phyloP scores from a whole-genome alignment of 2,113 vertebrate genomes.

The Tetraodon nigroviridis region DNA sequence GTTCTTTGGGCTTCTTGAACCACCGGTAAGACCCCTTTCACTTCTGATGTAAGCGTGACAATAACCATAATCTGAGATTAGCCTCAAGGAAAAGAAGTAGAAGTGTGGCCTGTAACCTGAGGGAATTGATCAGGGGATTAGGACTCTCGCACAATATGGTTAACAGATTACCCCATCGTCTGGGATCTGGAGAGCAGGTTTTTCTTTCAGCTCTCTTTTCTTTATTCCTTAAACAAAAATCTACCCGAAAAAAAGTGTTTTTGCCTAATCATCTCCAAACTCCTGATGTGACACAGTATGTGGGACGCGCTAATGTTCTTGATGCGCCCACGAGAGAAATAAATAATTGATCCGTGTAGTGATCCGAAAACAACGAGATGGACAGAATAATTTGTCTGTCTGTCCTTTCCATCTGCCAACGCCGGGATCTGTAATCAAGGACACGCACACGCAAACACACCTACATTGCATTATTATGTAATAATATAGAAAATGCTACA shows the following conservation, averaged over 20 bases:
- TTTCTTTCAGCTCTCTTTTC: slow-evolving; percentile 2
- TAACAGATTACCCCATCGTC: slow-evolving; percentile 24
- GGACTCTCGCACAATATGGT: slow-evolving; percentile 45
- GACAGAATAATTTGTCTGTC: slow-evolving; percentile 69
- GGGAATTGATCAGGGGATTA: slow-evolving; percentile 61
- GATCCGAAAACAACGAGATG: slow-evolving; percentile 52
- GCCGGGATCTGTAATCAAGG: slow-evolving; percentile 29
- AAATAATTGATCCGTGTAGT: slow-evolving; percentile 75
- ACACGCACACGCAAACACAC: neutral
- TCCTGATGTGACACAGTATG: slow-evolving; percentile 40
- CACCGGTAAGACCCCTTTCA: slow-evolving; percentile 36
- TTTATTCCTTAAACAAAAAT: neutral
- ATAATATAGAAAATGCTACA: too few species aligned
- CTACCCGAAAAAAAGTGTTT: neutral
- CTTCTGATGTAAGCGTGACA: slow-evolving; percentile 24
- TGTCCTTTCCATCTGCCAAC: slow-evolving; percentile 61
- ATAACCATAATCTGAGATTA: slow-evolving; percentile 69
- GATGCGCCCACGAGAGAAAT: slow-evolving; percentile 52
- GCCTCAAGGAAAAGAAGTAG: slow-evolving; percentile 56
- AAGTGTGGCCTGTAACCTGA: slow-evolving; percentile 59
- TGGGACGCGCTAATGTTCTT: slow-evolving; percentile 51
- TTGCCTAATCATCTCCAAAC: neutral
- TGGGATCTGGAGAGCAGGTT: slow-evolving; percentile 1
- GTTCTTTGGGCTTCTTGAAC: neutral
- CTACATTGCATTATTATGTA: too few species aligned